These are phyloP conservation scores for Arrhamphus sclerolepis DNA, from an alignment of 2,797 vertebrate genomes.

Conservation along the genomic window DNA sequence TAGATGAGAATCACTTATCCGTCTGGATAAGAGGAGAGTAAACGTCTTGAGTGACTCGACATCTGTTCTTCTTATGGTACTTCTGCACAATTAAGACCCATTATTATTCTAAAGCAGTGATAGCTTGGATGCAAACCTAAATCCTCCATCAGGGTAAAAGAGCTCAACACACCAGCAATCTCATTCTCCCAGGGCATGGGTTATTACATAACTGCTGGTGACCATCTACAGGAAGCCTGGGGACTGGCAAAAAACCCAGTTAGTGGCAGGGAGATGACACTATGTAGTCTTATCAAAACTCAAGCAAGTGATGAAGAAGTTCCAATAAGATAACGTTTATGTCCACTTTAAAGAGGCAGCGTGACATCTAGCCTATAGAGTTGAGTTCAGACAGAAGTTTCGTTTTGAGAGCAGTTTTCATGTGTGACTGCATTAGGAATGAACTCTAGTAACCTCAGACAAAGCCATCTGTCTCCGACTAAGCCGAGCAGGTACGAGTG, in stretches of 20 bases:
- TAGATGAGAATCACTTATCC: background rate
- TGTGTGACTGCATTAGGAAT: constrained; percentile 29
- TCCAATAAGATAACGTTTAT: too few relatives aligned
- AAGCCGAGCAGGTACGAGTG: constrained; percentile 39
- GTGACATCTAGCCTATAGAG: background rate
- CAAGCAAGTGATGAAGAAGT: background rate
- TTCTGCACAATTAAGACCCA: background rate
- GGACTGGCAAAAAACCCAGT: constrained; percentile 47
- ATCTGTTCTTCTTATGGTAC: too few relatives aligned
- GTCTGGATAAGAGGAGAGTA: too few relatives aligned
- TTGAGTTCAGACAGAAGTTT: constrained; percentile 16
- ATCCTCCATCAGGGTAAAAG: constrained; percentile 20
- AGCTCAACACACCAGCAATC: constrained; percentile 32
- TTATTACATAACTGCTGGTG: constrained; percentile 63
- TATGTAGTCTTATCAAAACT: too few relatives aligned
- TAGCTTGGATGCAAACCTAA: constrained; percentile 33
- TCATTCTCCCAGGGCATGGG: constrained; percentile 50
- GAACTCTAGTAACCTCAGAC: constrained; percentile 81
- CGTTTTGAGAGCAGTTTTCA: constrained; percentile 3
- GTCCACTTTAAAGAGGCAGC: too few relatives aligned
- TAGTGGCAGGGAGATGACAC: constrained; percentile 2
- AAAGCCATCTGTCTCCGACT: constrained; percentile 44
- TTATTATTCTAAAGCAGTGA: too few relatives aligned
- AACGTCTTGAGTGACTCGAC: background rate
- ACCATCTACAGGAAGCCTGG: constrained; percentile 41